Percentiles rank a stretch among this genome's conserved stretches.
Evolutionary conservation across 2,797 vertebrate species (phyloP).

Genomic region (Margarornis squamiger): DNA sequence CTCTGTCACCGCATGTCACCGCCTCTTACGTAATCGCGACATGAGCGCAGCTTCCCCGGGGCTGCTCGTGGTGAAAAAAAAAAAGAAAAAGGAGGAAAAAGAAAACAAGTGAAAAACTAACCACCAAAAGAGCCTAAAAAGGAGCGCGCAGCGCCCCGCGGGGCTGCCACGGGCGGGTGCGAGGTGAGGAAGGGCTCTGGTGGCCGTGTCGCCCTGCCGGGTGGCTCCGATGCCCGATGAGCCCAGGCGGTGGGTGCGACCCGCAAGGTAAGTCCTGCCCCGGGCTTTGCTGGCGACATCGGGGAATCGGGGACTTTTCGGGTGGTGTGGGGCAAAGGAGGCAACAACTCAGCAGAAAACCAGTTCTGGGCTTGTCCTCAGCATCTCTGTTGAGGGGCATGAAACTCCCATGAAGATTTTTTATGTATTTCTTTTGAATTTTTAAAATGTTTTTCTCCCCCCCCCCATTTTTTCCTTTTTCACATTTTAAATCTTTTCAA

Average conservation of each 20-base stretch:
- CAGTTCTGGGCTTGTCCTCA: neutral
- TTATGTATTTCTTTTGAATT: neutral
- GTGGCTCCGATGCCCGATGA: neutral
- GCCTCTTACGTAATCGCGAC: neutral
- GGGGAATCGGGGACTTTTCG: rapidly evolving
- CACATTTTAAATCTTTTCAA: neutral
- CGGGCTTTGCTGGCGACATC: neutral
- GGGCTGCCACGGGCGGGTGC: too few species aligned
- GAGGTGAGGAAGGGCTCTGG: too few species aligned
- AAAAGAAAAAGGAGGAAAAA: too few species aligned
- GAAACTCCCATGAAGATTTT: neutral
- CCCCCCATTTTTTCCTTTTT: rapidly evolving
- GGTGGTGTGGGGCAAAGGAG: too few species aligned
- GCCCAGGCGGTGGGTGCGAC: rapidly evolving
- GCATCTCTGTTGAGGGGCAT: neutral
- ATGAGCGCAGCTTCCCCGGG: neutral
- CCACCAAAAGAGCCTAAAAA: neutral
- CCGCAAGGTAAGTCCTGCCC: neutral
- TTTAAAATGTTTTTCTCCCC: neutral
- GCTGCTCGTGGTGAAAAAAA: neutral
- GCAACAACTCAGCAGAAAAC: neutral
- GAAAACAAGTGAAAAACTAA: neutral
- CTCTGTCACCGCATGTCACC: neutral
- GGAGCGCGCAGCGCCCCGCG: neutral
- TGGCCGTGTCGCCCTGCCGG: too few species aligned